phyloP scores from a whole-genome alignment of 2,797 vertebrate species.

The Cercopithecus diana region DNA sequence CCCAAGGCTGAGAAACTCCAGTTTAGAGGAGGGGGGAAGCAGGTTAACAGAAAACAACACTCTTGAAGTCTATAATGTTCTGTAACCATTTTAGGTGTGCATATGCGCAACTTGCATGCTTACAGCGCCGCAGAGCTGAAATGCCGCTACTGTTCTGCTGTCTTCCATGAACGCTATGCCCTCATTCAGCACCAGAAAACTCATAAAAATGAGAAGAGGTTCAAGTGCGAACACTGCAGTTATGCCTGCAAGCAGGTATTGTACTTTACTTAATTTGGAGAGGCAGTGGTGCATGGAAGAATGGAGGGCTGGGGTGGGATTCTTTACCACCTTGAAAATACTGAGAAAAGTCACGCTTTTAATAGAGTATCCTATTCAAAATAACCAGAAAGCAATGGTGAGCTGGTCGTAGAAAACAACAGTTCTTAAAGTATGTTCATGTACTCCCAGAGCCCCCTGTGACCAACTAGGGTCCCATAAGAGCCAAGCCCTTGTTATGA shows the following conservation, averaged over 20 bases:
- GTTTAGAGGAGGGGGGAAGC: accelerated
- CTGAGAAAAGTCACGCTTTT: accelerated
- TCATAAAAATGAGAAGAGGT: conserved; percentile 75
- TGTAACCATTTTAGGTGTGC: conserved; percentile 69
- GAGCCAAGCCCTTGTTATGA: accelerated
- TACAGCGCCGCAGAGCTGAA: conserved; percentile 57
- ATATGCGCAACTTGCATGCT: conserved; percentile 80
- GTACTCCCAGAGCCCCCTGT: not conserved
- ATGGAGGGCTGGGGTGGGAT: accelerated
- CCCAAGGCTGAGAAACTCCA: accelerated
- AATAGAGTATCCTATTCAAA: not conserved
- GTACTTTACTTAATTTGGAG: accelerated
- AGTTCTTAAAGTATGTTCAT: accelerated
- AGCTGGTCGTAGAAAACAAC: accelerated
- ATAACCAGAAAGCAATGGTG: not conserved
- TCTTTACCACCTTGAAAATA: too few relatives aligned
- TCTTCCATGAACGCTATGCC: conserved; percentile 78
- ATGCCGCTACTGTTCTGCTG: conserved; percentile 73
- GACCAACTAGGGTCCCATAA: accelerated
- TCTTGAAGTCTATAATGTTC: accelerated
- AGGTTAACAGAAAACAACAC: accelerated
- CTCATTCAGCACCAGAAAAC: conserved; percentile 82
- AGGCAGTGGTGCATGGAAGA: accelerated
- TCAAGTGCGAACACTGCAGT: conserved; percentile 74
- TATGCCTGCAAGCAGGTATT: conserved; percentile 79